Evolutionary conservation across 2,888 invertebrate species (phyloP).

Genomic region (Amiota communis): DNA sequence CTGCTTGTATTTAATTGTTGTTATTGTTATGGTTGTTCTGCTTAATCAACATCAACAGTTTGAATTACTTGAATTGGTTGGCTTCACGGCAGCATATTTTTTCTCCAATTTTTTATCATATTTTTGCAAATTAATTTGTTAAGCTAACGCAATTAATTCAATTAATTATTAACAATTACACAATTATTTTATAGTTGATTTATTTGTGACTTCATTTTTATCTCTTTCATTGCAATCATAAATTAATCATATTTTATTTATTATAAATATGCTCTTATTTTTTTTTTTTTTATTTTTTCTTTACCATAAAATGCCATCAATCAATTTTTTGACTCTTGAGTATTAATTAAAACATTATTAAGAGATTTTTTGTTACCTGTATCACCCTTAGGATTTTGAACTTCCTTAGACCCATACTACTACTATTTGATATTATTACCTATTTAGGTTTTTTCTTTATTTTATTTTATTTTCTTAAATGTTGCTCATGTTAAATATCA

Average conservation of each 20-base stretch:
- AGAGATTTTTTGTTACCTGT: no score
- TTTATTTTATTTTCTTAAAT: background rate
- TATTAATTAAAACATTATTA: no score
- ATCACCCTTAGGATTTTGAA: background rate
- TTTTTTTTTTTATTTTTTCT: background rate
- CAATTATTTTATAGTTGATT: constrained; percentile 26
- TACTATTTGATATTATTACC: background rate
- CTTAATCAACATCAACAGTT: constrained; percentile 10
- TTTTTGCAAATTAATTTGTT: constrained; percentile 24
- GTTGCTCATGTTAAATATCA: constrained; percentile 3
- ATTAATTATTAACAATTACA: constrained; percentile 29
- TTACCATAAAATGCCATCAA: background rate
- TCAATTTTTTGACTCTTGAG: background rate
- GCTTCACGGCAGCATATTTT: background rate
- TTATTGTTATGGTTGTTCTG: background rate
- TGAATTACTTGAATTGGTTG: background rate
- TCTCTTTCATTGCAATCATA: background rate
- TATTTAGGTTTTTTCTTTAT: no score
- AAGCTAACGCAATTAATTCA: constrained; percentile 28
- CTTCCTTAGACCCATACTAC: background rate
- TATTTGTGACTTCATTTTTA: constrained; percentile 5
- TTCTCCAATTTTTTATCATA: background rate
- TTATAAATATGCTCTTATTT: no score
- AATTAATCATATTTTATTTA: background rate
- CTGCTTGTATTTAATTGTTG: constrained; percentile 5